Evolutionary conservation across 2,113 vertebrate genomes (phyloP).

Genomic region (Mesocricetus auratus): DNA sequence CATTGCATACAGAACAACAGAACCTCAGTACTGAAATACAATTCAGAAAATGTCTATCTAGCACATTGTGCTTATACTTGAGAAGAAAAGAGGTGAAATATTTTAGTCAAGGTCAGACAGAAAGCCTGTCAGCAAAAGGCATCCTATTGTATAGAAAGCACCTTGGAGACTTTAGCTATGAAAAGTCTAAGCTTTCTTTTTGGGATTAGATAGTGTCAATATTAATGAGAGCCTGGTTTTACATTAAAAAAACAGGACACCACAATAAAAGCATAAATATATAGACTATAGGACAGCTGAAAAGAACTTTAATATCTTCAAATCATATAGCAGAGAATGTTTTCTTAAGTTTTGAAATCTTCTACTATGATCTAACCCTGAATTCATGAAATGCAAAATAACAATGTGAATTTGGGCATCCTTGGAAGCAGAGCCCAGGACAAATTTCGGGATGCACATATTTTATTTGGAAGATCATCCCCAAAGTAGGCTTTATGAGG

Average conservation of each 20-base stretch:
- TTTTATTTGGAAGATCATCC: neutral
- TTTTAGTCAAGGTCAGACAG: neutral
- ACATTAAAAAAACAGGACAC: neutral
- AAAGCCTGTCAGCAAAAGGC: neutral
- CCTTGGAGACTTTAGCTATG: neutral
- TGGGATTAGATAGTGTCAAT: slow-evolving; percentile 1
- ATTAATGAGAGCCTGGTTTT: neutral
- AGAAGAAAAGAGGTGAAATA: neutral
- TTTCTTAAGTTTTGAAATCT: slow-evolving; percentile 48
- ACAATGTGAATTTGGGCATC: neutral
- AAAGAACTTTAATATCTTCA: slow-evolving; percentile 20
- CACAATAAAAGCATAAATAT: neutral
- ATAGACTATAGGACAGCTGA: neutral
- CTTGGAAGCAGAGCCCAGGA: neutral
- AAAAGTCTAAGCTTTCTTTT: neutral
- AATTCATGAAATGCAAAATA: neutral
- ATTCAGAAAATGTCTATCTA: neutral
- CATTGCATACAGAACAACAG: neutral
- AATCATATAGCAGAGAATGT: neutral
- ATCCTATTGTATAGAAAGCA: neutral
- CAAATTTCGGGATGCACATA: neutral
- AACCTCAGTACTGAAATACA: neutral
- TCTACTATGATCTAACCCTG: neutral
- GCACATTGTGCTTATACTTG: neutral
- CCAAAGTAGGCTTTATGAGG: neutral